Evolutionary conservation across 2,888 invertebrate species (phyloP).

Genomic region (Molanna angustata): DNA sequence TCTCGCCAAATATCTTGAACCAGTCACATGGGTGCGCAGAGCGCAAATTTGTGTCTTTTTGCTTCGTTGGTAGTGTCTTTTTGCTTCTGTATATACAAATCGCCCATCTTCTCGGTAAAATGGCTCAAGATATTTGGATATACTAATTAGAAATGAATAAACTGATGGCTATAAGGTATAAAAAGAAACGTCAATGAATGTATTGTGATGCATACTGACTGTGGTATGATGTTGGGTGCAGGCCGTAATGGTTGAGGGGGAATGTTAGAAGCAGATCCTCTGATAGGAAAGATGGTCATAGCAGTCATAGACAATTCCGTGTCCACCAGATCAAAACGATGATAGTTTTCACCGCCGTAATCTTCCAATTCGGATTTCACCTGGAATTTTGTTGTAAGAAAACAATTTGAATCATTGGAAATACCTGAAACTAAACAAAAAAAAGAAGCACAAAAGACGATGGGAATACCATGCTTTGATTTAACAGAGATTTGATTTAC

Average conservation of each 20-base stretch:
- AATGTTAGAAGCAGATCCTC: slow-evolving; percentile 41
- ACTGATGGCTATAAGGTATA: too few species aligned
- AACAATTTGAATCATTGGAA: background rate
- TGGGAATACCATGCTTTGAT: too few species aligned
- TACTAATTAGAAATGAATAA: too few species aligned
- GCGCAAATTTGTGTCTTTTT: too few species aligned
- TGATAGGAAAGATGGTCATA: slow-evolving; percentile 41
- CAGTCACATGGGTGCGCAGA: too few species aligned
- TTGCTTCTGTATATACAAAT: too few species aligned
- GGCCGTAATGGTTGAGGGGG: slow-evolving; percentile 66
- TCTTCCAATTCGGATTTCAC: slow-evolving; percentile 65
- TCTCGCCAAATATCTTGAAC: too few species aligned
- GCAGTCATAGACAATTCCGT: slow-evolving; percentile 52
- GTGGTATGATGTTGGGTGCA: slow-evolving; percentile 47
- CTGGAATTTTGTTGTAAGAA: slow-evolving; percentile 40
- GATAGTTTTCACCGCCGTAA: slow-evolving; percentile 54
- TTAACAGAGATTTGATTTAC: too few species aligned
- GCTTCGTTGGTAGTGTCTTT: too few species aligned
- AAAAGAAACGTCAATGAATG: too few species aligned
- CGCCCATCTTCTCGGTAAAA: too few species aligned
- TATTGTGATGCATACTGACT: slow-evolving; percentile 20
- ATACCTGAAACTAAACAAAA: background rate
- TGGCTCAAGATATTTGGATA: too few species aligned
- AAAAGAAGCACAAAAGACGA: background rate
- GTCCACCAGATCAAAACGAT: slow-evolving; percentile 62